Evolutionary conservation across 1,140 invertebrate species (phyloP).

Genomic region (Intoshia linei): DNA sequence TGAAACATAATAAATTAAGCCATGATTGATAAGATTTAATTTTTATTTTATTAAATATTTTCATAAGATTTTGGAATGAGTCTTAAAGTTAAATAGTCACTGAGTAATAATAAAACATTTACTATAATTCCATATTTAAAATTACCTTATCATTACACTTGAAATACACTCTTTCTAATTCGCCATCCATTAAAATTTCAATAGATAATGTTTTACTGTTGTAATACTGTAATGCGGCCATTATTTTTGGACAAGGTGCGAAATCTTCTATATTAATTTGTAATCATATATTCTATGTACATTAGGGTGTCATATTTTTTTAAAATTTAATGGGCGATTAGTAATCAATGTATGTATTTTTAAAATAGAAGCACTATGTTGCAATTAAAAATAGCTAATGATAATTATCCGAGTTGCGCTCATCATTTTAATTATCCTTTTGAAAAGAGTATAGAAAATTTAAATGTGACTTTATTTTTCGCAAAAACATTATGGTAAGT

Average conservation of each 20-base stretch:
- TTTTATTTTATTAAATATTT: too few species aligned
- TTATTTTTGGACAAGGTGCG: conserved; percentile 1
- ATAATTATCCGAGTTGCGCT: background rate
- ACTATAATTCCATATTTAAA: too few species aligned
- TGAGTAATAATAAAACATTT: too few species aligned
- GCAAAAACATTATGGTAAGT: background rate
- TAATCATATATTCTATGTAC: background rate
- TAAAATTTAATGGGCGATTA: too few species aligned
- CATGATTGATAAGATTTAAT: too few species aligned
- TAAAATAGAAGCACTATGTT: too few species aligned
- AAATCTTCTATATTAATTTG: background rate
- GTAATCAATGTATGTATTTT: background rate
- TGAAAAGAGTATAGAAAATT: background rate
- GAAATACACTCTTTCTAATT: conserved; percentile 18
- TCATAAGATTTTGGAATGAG: too few species aligned
- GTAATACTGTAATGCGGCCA: conserved; percentile 13
- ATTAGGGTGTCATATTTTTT: too few species aligned
- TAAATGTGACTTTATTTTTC: too few species aligned
- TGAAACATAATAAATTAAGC: too few species aligned
- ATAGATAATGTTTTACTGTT: conserved; percentile 12
- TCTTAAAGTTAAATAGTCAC: too few species aligned
- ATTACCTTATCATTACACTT: conserved; percentile 15
- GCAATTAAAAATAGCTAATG: too few species aligned
- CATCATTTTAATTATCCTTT: background rate
- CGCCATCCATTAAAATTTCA: conserved; percentile 16